Conservation (phyloP, 2,113 vertebrate species). For the Furnarius figulus region DNA sequence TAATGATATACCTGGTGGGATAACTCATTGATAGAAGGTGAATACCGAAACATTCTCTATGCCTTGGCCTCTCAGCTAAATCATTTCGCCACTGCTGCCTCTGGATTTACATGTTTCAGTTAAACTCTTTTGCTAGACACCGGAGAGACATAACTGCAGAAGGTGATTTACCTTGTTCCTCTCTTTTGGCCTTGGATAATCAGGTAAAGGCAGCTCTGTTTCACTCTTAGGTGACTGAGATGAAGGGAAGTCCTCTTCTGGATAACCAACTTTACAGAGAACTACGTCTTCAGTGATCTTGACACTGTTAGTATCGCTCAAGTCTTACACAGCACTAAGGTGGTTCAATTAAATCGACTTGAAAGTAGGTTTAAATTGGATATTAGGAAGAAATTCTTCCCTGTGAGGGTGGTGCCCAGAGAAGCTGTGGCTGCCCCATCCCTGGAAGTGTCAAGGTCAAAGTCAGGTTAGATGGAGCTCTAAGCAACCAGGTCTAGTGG, state of each 20-base stretch:
- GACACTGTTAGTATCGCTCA: neutral
- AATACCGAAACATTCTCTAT: neutral
- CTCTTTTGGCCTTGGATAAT: neutral
- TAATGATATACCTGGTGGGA: neutral
- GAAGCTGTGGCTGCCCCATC: neutral
- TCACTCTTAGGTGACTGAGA: neutral
- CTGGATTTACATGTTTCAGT: neutral
- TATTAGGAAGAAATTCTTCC: neutral
- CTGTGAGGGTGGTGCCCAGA: fast-evolving
- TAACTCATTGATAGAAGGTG: neutral
- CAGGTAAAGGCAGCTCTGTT: neutral
- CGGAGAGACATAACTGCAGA: neutral
- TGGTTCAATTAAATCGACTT: neutral
- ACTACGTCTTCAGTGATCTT: neutral
- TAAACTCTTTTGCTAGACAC: neutral
- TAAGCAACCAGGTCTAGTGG: fast-evolving
- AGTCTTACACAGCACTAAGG: neutral
- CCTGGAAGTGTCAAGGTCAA: neutral
- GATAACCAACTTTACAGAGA: neutral
- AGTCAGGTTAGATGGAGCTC: fast-evolving
- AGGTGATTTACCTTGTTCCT: neutral
- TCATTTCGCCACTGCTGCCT: neutral
- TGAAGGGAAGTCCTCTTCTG: neutral
- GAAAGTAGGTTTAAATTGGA: neutral
- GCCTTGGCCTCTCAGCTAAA: neutral